Percentiles rank a stretch among this genome's conserved stretches.
These are phyloP conservation scores for Mesocricetus auratus DNA, from an alignment of 2,113 vertebrate species.

Conservation along the genomic window DNA sequence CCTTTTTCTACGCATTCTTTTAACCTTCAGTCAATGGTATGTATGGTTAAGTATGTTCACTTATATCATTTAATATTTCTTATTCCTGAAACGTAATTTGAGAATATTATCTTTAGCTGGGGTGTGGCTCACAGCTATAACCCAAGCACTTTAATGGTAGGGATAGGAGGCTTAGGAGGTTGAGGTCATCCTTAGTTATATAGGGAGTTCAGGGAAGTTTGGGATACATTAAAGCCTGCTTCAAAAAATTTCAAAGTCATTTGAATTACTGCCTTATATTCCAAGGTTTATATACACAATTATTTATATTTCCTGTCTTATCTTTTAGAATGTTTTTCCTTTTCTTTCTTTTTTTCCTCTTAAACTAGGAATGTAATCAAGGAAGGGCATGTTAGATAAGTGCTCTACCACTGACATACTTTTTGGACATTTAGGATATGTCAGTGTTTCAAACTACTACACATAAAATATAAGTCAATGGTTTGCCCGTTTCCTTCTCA, in stretches of 20 bases:
- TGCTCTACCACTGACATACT: neutral
- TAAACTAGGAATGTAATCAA: neutral
- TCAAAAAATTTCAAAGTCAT: neutral
- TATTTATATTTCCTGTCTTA: conserved; percentile 21
- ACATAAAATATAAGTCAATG: conserved; percentile 21
- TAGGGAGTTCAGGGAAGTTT: neutral
- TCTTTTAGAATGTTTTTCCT: neutral
- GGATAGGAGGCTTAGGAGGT: neutral
- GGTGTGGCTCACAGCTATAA: neutral
- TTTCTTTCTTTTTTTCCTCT: neutral
- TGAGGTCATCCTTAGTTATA: neutral
- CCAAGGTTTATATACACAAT: neutral
- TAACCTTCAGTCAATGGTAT: neutral
- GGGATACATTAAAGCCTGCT: neutral
- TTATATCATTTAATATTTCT: neutral
- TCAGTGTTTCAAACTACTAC: neutral
- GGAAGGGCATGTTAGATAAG: neutral
- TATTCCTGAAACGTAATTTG: conserved; percentile 29
- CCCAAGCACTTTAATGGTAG: neutral
- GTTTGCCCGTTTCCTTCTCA: conserved; percentile 49
- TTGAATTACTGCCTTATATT: conserved; percentile 27
- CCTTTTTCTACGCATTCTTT: conserved; percentile 21
- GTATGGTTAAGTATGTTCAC: neutral
- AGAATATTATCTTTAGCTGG: conserved; percentile 7
- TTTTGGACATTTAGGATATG: conserved; percentile 21